Evolutionary conservation across 1,140 invertebrate genomes (phyloP), one percentile per base, ranked within the genome.

Genomic region (Lethrus apterus): DNA sequence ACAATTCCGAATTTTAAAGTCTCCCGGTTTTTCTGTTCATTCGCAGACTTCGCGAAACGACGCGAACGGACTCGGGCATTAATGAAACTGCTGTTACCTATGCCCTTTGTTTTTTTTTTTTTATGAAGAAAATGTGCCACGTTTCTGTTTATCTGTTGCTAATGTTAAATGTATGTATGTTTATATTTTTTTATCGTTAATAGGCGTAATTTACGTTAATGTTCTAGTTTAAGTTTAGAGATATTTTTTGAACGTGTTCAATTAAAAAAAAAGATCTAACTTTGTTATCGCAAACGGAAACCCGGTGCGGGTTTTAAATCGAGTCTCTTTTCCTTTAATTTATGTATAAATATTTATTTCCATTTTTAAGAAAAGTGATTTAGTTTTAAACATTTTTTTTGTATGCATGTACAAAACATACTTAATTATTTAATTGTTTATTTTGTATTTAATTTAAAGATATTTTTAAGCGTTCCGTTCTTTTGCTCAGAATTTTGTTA

Each of bases 401-500:
- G 35, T 38, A 42, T 15, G 40, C 24, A 42, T 42, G 40, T 42
- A 42, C 40, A 42, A 42, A 42, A 24, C 3, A 24, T 42, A 42
- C 40, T 42, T 42, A 42, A 42, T 42, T 20, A 42, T 29, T 41
- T 41, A 29, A 23, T 26, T 42, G 40, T 42, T 42, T 42, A 42
- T 42, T 42, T 42, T 29, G 40, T 42, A 42, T 41, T 41, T 41
- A 42, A 42, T 26, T 42, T 42, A 30, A 42, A 42, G 8, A 42
- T 10, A 17, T 15, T 20, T 42, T 42, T 42, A 20, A 26, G 29
- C 33, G 10, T 34, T 14, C 19, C 19, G 19, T 34, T 34, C 10
- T 38, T 34, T 42, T 42, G 40, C 40, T 42, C 40, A 42, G 40
- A 42, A 17, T 42, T 41, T 42, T 42, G 40, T 42, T 42, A 30